Conservation (phyloP, 1,140 invertebrate species). For the Tenebrio molitor region DNA sequence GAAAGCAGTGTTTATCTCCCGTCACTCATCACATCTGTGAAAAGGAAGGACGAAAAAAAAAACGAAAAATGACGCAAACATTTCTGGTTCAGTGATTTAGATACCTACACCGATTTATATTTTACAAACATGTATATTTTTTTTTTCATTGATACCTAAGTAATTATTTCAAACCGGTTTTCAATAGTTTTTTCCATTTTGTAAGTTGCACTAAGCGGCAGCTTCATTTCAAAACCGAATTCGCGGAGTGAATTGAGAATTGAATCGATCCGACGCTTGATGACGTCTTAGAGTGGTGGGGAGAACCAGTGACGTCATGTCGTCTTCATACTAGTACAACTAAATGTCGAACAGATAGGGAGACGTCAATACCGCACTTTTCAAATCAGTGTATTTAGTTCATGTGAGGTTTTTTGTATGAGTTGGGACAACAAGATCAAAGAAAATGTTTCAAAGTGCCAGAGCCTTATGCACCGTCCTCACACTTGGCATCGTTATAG, state of each 20-base stretch:
- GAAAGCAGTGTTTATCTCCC: background rate
- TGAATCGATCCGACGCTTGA: slow-evolving; percentile 36
- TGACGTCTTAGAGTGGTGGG: slow-evolving; percentile 34
- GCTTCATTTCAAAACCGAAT: background rate
- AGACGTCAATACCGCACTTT: slow-evolving; percentile 42
- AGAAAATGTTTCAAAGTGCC: slow-evolving; percentile 29
- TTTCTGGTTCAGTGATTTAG: slow-evolving; percentile 22
- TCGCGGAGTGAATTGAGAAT: slow-evolving; percentile 1
- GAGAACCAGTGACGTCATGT: slow-evolving; percentile 41
- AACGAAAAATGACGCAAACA: background rate
- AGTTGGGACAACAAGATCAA: slow-evolving; percentile 43
- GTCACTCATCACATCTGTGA: background rate
- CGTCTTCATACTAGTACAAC: slow-evolving; percentile 32
- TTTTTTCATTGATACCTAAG: background rate
- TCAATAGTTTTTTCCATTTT: background rate
- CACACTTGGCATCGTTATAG: slow-evolving; percentile 17
- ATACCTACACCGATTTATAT: background rate
- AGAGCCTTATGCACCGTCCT: slow-evolving; percentile 1
- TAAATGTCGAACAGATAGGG: slow-evolving; percentile 45
- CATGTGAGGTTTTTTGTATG: slow-evolving; percentile 39
- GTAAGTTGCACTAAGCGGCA: background rate
- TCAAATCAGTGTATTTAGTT: slow-evolving; percentile 36
- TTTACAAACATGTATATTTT: background rate
- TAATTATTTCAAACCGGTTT: background rate
- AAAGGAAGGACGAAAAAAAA: background rate